Evolutionary conservation across 2,113 vertebrate genomes (phyloP), one percentile per base, ranked within the genome.

Genomic region (Scalopus aquaticus): DNA sequence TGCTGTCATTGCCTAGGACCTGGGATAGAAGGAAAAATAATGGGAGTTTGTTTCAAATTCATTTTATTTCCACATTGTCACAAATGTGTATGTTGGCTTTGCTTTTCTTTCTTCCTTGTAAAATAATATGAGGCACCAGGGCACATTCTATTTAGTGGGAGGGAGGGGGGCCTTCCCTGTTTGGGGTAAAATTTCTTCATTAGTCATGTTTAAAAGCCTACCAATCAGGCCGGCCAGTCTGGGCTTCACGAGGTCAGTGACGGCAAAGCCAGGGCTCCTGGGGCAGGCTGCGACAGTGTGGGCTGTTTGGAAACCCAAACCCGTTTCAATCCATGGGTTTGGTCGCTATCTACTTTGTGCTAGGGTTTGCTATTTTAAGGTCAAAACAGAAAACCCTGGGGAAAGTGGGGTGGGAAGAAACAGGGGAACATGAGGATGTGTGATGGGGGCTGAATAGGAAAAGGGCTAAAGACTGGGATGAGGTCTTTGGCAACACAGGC

Each of bases 301-400:
- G 91, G 93, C 96, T 93, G 81, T 97, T 96, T 97, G 95, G 88
- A 97, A 98, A 98, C 93, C 95, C 97, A 97, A 95, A 94, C 94
- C 79, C 26, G 35, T 22, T 81, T 97, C 95, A 86, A 37, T 96
- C 84, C 19, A 44, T 19, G 73, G 85, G 94, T 94, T 96, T 92
- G 96, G 78, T 94, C 37, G 3, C 96, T 92, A 24, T 96, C 94
- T 94, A 73, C 87, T 81, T 89, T 73, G 82, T 62, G 94, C 85
- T 60, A 24, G 86, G 89, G 69, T 83, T 72, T 73, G 90, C 79
- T 60, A 15, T 83, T 93, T 54, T 56, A 72, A 81, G 4, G 94
- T 79, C 70, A 89, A 93, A 91, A 49, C 85, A 90, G 90, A 97
- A 96, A 49, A n/a, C 0, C 77, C 65, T 12, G 44, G 62, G 95